Evolutionary conservation across 1,140 invertebrate genomes (phyloP).

Genomic region (Rhyzopertha dominica): DNA sequence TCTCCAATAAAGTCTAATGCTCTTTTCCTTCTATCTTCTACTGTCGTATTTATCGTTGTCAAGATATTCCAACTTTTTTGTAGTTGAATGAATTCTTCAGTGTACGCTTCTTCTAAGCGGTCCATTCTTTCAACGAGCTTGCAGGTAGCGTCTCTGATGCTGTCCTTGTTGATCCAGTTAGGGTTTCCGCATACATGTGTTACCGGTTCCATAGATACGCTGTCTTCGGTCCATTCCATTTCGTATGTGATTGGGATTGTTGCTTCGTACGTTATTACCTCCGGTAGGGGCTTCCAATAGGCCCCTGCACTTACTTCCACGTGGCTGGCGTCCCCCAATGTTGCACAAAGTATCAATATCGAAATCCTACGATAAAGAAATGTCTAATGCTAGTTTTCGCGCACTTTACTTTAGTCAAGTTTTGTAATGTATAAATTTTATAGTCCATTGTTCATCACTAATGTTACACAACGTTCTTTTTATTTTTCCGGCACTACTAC

Average conservation of each 20-base stretch:
- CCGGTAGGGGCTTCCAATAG: conserved; percentile 11
- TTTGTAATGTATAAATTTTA: no score
- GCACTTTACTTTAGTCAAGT: no score
- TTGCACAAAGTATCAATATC: no score
- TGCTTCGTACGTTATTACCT: conserved; percentile 12
- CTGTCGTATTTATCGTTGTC: not conserved
- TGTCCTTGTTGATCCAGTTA: not conserved
- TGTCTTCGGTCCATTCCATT: not conserved
- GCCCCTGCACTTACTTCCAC: conserved; percentile 16
- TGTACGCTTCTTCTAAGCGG: no score
- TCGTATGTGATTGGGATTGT: conserved; percentile 14
- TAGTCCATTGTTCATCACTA: not conserved
- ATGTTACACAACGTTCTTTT: not conserved
- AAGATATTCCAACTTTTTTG: conserved; percentile 6
- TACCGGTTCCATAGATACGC: no score
- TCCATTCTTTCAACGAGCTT: conserved; percentile 5
- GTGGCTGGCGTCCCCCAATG: not conserved
- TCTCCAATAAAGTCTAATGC: conserved; percentile 17
- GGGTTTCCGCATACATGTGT: not conserved
- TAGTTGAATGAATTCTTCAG: no score
- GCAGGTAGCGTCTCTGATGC: no score
- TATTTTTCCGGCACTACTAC: not conserved
- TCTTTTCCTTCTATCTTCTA: no score
- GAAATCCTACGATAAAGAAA: no score
- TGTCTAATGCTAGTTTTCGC: no score